These are phyloP conservation scores for Euplagia quadripunctaria DNA, from an alignment of 2,888 invertebrate species.

Conservation along the genomic window DNA sequence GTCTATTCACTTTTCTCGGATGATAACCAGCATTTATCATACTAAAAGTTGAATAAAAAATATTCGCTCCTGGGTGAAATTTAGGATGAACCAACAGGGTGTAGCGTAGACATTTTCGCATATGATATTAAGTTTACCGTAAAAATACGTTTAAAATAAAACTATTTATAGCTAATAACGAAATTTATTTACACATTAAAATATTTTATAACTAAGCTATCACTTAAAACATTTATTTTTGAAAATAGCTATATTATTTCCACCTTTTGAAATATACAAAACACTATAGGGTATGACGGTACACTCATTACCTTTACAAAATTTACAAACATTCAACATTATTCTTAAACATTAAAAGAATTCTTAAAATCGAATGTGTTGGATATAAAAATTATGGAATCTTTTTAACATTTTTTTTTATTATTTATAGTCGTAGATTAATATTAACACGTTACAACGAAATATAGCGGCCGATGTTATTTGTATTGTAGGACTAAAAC, in stretches of 20 bases:
- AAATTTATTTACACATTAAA: slow-evolving; percentile 80
- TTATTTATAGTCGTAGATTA: slow-evolving; percentile 40
- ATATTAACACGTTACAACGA: slow-evolving; percentile 32
- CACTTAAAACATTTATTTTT: slow-evolving; percentile 69
- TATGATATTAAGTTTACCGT: no score
- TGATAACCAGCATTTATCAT: no score
- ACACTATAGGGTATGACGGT: slow-evolving; percentile 56
- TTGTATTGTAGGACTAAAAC: neutral
- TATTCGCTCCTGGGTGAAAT: no score
- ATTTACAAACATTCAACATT: slow-evolving; percentile 74
- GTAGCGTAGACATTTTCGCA: no score
- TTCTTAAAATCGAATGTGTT: slow-evolving; percentile 64
- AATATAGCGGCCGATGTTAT: slow-evolving; percentile 21
- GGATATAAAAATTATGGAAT: slow-evolving; percentile 81
- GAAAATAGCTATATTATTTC: slow-evolving; percentile 53
- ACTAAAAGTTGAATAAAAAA: no score
- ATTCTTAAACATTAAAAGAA: slow-evolving; percentile 58
- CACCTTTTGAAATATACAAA: slow-evolving; percentile 67
- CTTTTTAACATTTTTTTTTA: slow-evolving; percentile 56
- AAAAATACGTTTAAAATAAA: slow-evolving; percentile 48
- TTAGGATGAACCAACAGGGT: no score
- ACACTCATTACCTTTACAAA: slow-evolving; percentile 76
- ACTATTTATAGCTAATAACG: slow-evolving; percentile 65
- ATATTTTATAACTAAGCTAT: slow-evolving; percentile 73
- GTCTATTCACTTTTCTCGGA: no score